Evolutionary conservation across 2,113 vertebrate species (phyloP).

Genomic region (Strix aluco): DNA sequence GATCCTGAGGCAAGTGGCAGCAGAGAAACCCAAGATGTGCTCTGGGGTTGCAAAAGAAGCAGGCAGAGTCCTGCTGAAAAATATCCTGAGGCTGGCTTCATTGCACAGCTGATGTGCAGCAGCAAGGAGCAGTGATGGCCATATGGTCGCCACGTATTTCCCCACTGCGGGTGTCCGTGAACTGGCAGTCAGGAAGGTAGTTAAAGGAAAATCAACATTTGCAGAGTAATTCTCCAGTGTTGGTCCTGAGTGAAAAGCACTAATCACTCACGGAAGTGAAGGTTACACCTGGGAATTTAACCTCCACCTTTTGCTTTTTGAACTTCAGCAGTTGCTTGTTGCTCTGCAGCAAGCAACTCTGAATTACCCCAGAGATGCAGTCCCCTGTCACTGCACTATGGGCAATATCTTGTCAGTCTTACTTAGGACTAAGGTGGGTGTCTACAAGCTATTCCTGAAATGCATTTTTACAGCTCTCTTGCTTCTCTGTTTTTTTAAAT

Average conservation of each 20-base stretch:
- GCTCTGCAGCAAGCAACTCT: too few relatives aligned
- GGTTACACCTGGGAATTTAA: neutral
- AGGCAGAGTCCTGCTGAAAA: neutral
- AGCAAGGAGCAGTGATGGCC: neutral
- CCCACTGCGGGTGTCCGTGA: neutral
- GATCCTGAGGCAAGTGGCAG: neutral
- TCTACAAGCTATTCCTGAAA: conserved; percentile 10
- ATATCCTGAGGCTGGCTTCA: neutral
- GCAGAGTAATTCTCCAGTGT: neutral
- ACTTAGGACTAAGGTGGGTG: neutral
- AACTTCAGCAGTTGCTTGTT: neutral
- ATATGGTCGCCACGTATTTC: neutral
- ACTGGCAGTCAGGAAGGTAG: neutral
- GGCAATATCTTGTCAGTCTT: neutral
- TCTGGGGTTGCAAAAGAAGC: neutral
- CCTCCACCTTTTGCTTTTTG: neutral
- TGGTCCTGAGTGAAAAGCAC: neutral
- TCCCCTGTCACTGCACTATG: neutral
- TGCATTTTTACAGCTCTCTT: neutral
- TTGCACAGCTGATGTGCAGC: neutral
- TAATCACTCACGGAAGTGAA: neutral
- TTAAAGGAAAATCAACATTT: neutral
- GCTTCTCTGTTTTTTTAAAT: neutral
- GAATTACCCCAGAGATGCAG: neutral
- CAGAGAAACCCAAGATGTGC: neutral